A percentile compares a stretch with the other conserved stretches of the same genome.
Conservation (phyloP, 2,797 vertebrate genomes). For the Sternarchorhynchus goeldii region DNA sequence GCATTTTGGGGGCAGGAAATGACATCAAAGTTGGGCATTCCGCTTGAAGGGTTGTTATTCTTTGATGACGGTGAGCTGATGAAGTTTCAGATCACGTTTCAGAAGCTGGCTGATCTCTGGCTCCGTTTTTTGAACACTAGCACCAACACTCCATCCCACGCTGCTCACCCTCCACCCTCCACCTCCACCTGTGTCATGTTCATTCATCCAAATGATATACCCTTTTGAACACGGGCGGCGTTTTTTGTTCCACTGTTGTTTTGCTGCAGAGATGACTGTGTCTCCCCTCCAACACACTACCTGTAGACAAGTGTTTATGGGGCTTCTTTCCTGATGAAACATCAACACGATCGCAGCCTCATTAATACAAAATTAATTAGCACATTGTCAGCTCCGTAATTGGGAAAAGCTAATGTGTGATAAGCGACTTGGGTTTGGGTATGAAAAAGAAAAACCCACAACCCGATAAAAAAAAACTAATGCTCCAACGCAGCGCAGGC, state of each 20-base stretch:
- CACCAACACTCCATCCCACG: neutral
- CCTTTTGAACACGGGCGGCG: neutral
- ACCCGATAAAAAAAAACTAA: constrained; percentile 6
- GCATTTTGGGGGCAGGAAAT: constrained; percentile 14
- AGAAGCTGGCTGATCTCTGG: neutral
- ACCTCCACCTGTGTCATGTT: neutral
- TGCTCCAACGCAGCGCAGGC: constrained; percentile 3
- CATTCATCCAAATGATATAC: neutral
- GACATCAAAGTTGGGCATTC: constrained; percentile 29
- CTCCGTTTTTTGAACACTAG: neutral
- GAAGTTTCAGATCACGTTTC: constrained; percentile 25
- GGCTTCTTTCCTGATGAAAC: constrained; percentile 32
- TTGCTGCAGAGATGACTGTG: neutral
- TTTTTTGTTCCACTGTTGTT: neutral
- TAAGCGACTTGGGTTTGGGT: constrained; percentile 31
- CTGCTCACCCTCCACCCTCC: neutral
- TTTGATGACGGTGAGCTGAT: constrained; percentile 30
- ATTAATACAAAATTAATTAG: constrained; percentile 53
- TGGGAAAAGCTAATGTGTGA: constrained; percentile 51
- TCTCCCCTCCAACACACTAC: neutral
- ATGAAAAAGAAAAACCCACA: constrained; percentile 26
- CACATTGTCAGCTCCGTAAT: constrained; percentile 37
- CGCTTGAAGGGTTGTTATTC: constrained; percentile 29
- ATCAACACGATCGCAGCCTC: constrained; percentile 34
- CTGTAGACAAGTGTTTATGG: constrained; percentile 7